Evolutionary conservation across 2,888 invertebrate genomes (phyloP).

Genomic region (Rotaria socialis): DNA sequence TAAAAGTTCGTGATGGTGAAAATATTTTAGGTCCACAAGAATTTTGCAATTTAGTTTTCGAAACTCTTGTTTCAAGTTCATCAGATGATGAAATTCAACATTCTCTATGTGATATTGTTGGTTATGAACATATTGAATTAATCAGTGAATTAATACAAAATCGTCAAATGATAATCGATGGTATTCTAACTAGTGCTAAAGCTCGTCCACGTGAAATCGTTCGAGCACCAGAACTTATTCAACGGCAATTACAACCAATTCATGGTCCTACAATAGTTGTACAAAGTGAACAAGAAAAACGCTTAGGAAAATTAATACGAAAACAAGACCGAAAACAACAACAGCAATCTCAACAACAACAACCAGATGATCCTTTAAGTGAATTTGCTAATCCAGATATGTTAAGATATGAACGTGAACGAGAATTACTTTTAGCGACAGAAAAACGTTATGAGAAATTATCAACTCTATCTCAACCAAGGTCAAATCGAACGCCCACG

Average conservation of each 20-base stretch:
- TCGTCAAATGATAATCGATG: not conserved
- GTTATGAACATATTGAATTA: not conserved
- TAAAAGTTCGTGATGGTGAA: not conserved
- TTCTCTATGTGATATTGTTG: conserved; percentile 8
- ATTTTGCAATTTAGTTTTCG: conserved; percentile 24
- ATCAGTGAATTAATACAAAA: conserved; percentile 1
- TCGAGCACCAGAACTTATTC: not conserved
- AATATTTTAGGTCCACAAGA: conserved; percentile 1
- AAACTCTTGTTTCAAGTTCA: not conserved
- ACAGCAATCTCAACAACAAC: not conserved
- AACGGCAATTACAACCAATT: not conserved
- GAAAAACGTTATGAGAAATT: conserved; percentile 5
- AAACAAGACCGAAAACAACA: conserved; percentile 35
- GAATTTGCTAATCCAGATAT: conserved; percentile 32
- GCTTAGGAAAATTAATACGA: conserved; percentile 41
- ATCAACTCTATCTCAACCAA: not conserved
- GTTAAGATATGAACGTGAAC: conserved; percentile 39
- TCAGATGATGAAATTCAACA: not conserved
- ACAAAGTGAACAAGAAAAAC: conserved; percentile 40
- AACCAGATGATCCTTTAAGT: not conserved
- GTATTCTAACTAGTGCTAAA: conserved; percentile 1
- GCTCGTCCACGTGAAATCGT: conserved; percentile 3
- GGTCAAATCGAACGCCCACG: not conserved
- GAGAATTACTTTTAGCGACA: conserved; percentile 36
- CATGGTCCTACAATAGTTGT: conserved; percentile 37